Evolutionary conservation across 2,797 vertebrate species (phyloP), one percentile per base, ranked within the genome.

Genomic region (Sphenopsis melanotis): DNA sequence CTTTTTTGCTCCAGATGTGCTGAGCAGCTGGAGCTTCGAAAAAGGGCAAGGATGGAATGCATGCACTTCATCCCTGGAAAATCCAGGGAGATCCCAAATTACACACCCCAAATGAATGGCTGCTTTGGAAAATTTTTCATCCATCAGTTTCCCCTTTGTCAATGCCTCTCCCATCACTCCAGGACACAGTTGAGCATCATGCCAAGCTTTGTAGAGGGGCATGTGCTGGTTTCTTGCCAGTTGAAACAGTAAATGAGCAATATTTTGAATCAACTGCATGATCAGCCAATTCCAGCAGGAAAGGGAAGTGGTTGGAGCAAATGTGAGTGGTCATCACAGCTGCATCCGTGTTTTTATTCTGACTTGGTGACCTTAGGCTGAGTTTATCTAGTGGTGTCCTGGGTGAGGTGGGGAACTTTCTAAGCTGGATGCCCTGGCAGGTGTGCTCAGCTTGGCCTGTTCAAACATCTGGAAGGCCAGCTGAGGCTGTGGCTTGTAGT

Each of bases 301-400:
- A 88, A 37, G 64, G 92, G 90, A 94, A 93, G 88, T 63, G 89
- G 90, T 75, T 75, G 72, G 23, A 91, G 85, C 72, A 87, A 69
- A 56, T 56, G 64, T 6, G 4, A 74, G 46, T 4, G 63, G 47
- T 79, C 61, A 57, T 42, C 63, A 78, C 93, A 92, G 87, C 95
- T 96, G 92, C 94, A 88, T 93, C 87, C 7, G 7, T 91, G 72
- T 13, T 80, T 87, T 80, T 50, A 36, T 81, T 87, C 68, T 69
- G 63, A 34, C 22, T 70, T 53, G 22, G 17, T 68, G 61, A 93
- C 87, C 42, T 85, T 16, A 53, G 72, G 39, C 34, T 75, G 50
- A 71, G 13, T 77, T 86, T 83, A 78, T 52, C 12, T 46, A 15
- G 19, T 2, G 3, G 36, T 61, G 50, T 83, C 47, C 65, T 36